Base-by-base conservation (phyloP, 2,113 vertebrate species). In the Corynorhinus townsendii region DNA sequence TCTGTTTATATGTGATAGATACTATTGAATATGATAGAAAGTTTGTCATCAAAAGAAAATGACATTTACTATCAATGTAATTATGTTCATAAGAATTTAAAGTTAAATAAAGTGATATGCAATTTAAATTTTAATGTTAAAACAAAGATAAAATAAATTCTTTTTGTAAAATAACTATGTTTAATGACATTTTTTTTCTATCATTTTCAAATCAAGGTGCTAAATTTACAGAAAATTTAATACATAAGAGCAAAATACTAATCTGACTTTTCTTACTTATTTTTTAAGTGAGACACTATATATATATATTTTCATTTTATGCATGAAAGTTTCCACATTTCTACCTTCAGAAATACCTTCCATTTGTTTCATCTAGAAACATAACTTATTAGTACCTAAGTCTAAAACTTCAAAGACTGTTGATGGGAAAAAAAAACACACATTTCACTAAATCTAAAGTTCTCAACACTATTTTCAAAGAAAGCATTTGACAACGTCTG, bases 41-140 rank as follows among this genome's bases (percentile, higher is more conserved):
- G 6, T 71, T 22, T 84, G 10, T 47, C n/a, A 89, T 73, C 45
- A 80, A 85, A 54, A 75, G 17, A 93, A 93, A 90, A 66, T 80
- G 24, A 47, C 28, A 54, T 59, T 91, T 30, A 89, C 11, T 33
- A 82, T 92, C 7, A 94, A 49, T 56, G 26, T 49, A 54, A 81
- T 62, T 82, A 43, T 80, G 35, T 28, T 49, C 24, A 76, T 52
- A 33, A 71, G 54, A 56, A 77, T 89, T 86, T 86, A 89, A 84
- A 33, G 5, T 62, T 81, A 90, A 92, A 82, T 33, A 91, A 71
- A 76, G 19, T 12, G 38, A 81, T 20, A 33, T 84, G 3, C 2
- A 77, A 89, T 59, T 85, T 86, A 89, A 68, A 89, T 47, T 75
- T 54, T 86, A 89, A 75, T 45, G 16, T 38, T 85, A 92, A 84